Conservation (phyloP, 1,140 invertebrate genomes). For the Nasonia vitripennis region DNA sequence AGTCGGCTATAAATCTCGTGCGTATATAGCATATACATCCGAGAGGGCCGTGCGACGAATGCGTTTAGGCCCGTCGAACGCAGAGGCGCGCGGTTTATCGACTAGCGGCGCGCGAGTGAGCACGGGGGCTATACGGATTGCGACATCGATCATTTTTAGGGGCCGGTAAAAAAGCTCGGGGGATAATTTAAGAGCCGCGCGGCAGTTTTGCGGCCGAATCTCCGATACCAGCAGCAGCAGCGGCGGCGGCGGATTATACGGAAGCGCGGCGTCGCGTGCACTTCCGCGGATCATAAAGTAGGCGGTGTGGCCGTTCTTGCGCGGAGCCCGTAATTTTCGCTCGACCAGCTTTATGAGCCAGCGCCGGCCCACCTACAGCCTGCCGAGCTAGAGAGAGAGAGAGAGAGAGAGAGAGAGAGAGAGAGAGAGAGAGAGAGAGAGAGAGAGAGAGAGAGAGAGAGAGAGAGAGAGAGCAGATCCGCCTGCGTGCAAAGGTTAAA, state of each 20-base stretch:
- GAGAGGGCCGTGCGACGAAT: background rate
- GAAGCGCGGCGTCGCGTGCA: constrained; percentile 44
- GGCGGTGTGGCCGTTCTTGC: constrained; percentile 48
- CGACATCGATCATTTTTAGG: constrained; percentile 8
- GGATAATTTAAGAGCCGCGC: background rate
- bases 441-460: background rate
- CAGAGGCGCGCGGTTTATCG: background rate
- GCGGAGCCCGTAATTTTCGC: constrained; percentile 66
- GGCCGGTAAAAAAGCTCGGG: constrained; percentile 51
- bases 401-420: background rate
- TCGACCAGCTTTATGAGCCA: constrained; percentile 65
- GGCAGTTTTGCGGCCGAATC: constrained; percentile 40
- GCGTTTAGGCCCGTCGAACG: constrained; percentile 1
- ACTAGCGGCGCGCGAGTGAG: background rate
- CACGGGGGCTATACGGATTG: background rate
- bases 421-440: constrained; percentile 1
- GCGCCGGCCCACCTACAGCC: constrained; percentile 42
- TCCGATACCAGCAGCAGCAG: constrained; percentile 38
- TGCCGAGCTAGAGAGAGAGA: background rate
- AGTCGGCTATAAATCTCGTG: too few species aligned
- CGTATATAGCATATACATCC: background rate
- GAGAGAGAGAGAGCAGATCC: background rate
- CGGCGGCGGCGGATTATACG: constrained; percentile 39
- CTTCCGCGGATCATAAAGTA: constrained; percentile 59
- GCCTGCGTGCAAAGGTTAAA: too few species aligned